Evolutionary conservation across 2,888 invertebrate species (phyloP).

Genomic region (Macrosoma leucophasiata): DNA sequence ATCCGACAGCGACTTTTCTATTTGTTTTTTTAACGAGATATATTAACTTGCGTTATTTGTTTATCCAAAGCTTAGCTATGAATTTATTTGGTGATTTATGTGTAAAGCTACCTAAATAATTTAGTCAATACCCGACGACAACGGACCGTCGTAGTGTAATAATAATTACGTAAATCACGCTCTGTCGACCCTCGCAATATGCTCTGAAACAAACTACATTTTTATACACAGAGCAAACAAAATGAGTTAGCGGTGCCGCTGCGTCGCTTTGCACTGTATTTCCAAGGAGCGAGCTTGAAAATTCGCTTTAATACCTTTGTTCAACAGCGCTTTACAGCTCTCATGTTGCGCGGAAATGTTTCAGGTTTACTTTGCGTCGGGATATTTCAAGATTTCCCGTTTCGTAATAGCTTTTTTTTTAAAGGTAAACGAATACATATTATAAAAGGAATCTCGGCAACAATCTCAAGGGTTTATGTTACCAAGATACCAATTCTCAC

Average conservation of each 20-base stretch:
- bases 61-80: too few relatives aligned
- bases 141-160: slow-evolving; percentile 5
- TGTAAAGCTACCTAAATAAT: too few relatives aligned
- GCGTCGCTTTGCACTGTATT: slow-evolving; percentile 58
- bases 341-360: slow-evolving; percentile 58
- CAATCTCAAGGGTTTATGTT: too few relatives aligned
- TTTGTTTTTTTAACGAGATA: too few relatives aligned
- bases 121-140: too few relatives aligned
- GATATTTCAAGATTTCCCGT: slow-evolving; percentile 40
- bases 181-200: slow-evolving; percentile 40
- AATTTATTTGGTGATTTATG: too few relatives aligned
- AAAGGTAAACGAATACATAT: slow-evolving; percentile 16
- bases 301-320: slow-evolving; percentile 72
- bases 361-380: slow-evolving; percentile 49
- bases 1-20: slow-evolving; percentile 24
- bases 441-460: too few relatives aligned
- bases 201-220: slow-evolving; percentile 64
- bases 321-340: slow-evolving; percentile 65
- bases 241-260: slow-evolving; percentile 64
- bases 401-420: slow-evolving; percentile 35
- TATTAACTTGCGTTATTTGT: too few relatives aligned
- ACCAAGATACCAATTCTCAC: too few relatives aligned
- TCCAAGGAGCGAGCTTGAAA: slow-evolving; percentile 58
- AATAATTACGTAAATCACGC: background rate
- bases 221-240: slow-evolving; percentile 66